These are phyloP conservation scores for Ptychobarbus kaznakovi DNA, from an alignment of 2,797 vertebrate genomes.

Conservation along the genomic window DNA sequence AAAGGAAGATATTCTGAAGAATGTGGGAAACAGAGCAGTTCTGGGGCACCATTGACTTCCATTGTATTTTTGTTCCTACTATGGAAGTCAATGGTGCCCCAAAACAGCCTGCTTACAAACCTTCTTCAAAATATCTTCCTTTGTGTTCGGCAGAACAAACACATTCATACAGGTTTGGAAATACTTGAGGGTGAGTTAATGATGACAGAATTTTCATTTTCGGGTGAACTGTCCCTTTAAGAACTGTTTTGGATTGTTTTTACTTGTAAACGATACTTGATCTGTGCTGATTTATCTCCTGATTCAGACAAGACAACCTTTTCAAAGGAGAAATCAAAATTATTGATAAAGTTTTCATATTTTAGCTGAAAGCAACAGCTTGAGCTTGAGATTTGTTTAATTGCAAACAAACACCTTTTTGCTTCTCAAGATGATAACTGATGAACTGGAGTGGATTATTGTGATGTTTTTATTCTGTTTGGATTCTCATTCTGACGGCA, in stretches of 20 bases:
- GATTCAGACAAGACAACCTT: background rate
- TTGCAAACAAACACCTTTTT: background rate
- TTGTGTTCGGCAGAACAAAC: no score
- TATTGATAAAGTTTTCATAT: background rate
- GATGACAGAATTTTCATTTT: no score
- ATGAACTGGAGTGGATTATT: background rate
- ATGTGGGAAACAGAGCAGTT: no score
- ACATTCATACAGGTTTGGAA: no score
- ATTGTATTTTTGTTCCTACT: no score
- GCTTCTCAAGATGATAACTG: background rate
- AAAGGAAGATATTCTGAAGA: no score
- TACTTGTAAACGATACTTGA: background rate
- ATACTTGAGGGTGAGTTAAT: no score
- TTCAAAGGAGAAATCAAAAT: background rate
- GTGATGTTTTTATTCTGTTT: background rate
- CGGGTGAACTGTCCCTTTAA: background rate
- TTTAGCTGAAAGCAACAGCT: background rate
- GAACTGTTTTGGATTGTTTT: background rate
- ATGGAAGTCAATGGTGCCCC: no score
- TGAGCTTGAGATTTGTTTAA: background rate
- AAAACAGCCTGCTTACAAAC: no score
- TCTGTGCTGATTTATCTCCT: background rate
- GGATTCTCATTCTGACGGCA: background rate
- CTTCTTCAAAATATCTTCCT: no score
- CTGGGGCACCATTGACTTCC: no score